Evolutionary conservation across 2,888 invertebrate genomes (phyloP).

Genomic region (Pedicia rivosa): DNA sequence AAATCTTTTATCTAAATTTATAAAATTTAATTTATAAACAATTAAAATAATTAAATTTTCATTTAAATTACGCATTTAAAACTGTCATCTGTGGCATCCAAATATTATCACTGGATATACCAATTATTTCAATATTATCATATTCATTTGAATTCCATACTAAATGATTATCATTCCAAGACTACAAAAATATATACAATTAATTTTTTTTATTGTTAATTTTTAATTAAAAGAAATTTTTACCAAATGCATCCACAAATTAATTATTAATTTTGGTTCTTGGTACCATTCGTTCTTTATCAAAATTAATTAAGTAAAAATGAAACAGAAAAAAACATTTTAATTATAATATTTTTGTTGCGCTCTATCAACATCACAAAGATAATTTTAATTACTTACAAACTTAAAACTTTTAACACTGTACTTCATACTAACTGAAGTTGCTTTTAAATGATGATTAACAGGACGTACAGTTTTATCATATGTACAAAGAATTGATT

Average conservation of each 20-base stretch:
- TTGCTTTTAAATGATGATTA: slow-evolving; percentile 27
- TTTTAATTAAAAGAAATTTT: slow-evolving; percentile 1
- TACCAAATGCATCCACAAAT: slow-evolving; percentile 37
- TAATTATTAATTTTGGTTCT: slow-evolving; percentile 28
- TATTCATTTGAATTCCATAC: slow-evolving; percentile 53
- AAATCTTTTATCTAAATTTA: neutral
- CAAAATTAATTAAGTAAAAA: slow-evolving; percentile 1
- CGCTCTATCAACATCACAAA: slow-evolving; percentile 14
- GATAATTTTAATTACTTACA: slow-evolving; percentile 26
- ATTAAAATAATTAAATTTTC: neutral
- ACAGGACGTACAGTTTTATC: slow-evolving; percentile 37
- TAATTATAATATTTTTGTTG: too few species aligned
- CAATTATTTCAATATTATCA: slow-evolving; percentile 41
- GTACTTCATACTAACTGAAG: slow-evolving; percentile 36
- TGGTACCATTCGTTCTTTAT: slow-evolving; percentile 16
- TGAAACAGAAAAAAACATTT: slow-evolving; percentile 13
- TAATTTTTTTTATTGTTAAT: too few species aligned
- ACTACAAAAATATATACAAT: slow-evolving; percentile 29
- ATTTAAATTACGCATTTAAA: slow-evolving; percentile 42
- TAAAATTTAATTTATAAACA: too few species aligned
- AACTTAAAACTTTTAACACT: slow-evolving; percentile 32
- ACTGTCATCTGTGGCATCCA: slow-evolving; percentile 65
- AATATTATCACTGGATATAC: slow-evolving; percentile 49
- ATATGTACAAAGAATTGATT: slow-evolving; percentile 40
- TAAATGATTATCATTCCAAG: slow-evolving; percentile 53